Conservation (phyloP, 2,888 invertebrate species). For the Himalopsyche tibetana region DNA sequence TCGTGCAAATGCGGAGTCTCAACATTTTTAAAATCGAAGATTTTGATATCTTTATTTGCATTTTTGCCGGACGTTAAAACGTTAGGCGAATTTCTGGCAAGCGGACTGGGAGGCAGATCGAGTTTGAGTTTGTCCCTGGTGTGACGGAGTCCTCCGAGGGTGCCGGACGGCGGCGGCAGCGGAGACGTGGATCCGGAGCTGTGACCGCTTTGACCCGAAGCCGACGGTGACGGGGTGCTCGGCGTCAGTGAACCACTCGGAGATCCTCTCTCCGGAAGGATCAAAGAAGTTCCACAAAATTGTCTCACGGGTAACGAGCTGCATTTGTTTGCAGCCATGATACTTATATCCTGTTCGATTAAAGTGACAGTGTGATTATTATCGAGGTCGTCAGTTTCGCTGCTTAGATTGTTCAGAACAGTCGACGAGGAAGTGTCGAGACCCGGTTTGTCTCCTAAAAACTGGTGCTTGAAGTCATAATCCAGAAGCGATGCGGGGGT, state of each 20-base stretch:
- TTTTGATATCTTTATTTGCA: conserved; percentile 61
- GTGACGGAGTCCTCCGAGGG: conserved; percentile 83
- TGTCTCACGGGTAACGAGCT: conserved; percentile 22
- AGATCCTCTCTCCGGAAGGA: conserved; percentile 72
- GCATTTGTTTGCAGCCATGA: conserved; percentile 39
- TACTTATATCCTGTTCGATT: conserved; percentile 52
- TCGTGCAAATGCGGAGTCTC: conserved; percentile 57
- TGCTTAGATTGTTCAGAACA: neutral
- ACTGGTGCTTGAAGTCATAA: conserved; percentile 66
- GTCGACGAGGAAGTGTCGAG: conserved; percentile 11
- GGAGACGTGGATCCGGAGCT: conserved; percentile 67
- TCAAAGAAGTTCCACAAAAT: conserved; percentile 68
- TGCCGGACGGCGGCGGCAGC: conserved; percentile 56
- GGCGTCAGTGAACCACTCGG: conserved; percentile 75
- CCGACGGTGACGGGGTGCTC: conserved; percentile 70
- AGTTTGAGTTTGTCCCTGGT: conserved; percentile 84
- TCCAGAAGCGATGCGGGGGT: conserved; percentile 73
- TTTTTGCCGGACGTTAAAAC: conserved; percentile 71
- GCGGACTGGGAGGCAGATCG: conserved; percentile 80
- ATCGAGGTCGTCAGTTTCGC: conserved; percentile 38
- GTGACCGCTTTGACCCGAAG: conserved; percentile 68
- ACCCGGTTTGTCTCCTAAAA: conserved; percentile 41
- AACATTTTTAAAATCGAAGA: conserved; percentile 64
- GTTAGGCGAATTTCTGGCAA: conserved; percentile 74
- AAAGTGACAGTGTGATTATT: neutral